Evolutionary conservation across 2,888 invertebrate species (phyloP).

Genomic region (Oscheius sp.): DNA sequence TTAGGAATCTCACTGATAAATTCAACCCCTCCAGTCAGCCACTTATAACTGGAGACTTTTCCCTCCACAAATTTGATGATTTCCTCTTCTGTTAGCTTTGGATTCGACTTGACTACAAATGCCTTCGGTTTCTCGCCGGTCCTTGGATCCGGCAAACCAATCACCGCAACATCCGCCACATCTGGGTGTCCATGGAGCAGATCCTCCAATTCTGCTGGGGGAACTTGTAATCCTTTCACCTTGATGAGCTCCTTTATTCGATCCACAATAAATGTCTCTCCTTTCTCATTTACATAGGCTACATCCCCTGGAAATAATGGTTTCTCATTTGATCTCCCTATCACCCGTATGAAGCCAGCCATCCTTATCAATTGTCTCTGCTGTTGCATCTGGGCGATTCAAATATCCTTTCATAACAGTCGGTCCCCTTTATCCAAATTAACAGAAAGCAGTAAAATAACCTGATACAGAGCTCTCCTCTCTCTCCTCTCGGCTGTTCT

Average conservation of each 20-base stretch:
- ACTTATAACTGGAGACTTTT: slow-evolving; percentile 7
- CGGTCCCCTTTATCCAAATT: too few relatives aligned
- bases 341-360: slow-evolving; percentile 68
- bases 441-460: too few relatives aligned
- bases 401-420: slow-evolving; percentile 83
- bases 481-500: slow-evolving; percentile 76
- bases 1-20: slow-evolving; percentile 80
- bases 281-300: slow-evolving; percentile 48
- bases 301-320: slow-evolving; percentile 42
- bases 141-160: slow-evolving; percentile 78
- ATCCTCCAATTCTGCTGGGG: slow-evolving; percentile 88
- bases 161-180: slow-evolving; percentile 82
- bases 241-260: slow-evolving; percentile 63
- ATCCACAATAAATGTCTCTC: slow-evolving; percentile 53
- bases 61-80: slow-evolving; percentile 26
- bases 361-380: slow-evolving; percentile 77
- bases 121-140: slow-evolving; percentile 30
- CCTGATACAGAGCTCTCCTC: slow-evolving; percentile 86
- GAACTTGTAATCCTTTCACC: slow-evolving; percentile 68
- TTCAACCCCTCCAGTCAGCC: slow-evolving; percentile 77
- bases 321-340: not conserved
- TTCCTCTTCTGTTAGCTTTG: slow-evolving; percentile 12
- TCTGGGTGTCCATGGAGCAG: slow-evolving; percentile 79
- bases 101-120: slow-evolving; percentile 22
- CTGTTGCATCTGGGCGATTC: slow-evolving; percentile 79